Percentiles rank a stretch among this genome's conserved stretches.
Conservation (phyloP, 2,888 invertebrate genomes). For the Andricus curvator region DNA sequence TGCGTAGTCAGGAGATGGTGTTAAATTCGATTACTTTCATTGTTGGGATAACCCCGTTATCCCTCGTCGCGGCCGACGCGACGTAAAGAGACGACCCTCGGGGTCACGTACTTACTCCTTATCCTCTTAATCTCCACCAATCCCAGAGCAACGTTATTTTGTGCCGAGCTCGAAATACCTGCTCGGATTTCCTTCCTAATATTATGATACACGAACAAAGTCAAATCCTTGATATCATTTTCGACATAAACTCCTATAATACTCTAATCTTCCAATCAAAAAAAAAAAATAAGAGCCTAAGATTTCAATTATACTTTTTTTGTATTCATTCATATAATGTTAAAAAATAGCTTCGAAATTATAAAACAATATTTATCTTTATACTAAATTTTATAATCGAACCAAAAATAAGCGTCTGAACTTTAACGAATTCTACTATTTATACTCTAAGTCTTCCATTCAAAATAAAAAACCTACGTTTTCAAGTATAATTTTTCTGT, state of each 20-base stretch:
- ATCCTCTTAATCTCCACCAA: constrained; percentile 69
- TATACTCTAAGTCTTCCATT: too few species aligned
- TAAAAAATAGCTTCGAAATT: too few species aligned
- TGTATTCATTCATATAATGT: too few species aligned
- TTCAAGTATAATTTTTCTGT: too few species aligned
- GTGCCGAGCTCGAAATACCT: constrained; percentile 41
- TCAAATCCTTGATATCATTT: constrained; percentile 10
- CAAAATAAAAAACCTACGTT: too few species aligned
- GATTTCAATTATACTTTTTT: not conserved
- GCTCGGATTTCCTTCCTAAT: constrained; percentile 6
- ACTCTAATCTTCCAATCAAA: not conserved
- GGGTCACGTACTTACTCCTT: constrained; percentile 71
- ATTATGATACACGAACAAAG: constrained; percentile 37
- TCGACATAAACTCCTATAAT: not conserved
- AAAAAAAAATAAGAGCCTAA: not conserved
- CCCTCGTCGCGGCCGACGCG: constrained; percentile 65
- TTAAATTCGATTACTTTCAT: constrained; percentile 76
- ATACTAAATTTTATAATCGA: too few species aligned
- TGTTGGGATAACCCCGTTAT: constrained; percentile 74
- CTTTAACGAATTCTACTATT: too few species aligned
- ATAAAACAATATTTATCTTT: too few species aligned
- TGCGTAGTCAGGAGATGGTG: constrained; percentile 67
- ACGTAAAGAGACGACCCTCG: constrained; percentile 64
- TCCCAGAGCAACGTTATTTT: constrained; percentile 56
- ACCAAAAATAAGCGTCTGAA: too few species aligned